These are phyloP conservation scores for Dendroctonus valens DNA, from an alignment of 1,140 invertebrate species.

Conservation along the genomic window DNA sequence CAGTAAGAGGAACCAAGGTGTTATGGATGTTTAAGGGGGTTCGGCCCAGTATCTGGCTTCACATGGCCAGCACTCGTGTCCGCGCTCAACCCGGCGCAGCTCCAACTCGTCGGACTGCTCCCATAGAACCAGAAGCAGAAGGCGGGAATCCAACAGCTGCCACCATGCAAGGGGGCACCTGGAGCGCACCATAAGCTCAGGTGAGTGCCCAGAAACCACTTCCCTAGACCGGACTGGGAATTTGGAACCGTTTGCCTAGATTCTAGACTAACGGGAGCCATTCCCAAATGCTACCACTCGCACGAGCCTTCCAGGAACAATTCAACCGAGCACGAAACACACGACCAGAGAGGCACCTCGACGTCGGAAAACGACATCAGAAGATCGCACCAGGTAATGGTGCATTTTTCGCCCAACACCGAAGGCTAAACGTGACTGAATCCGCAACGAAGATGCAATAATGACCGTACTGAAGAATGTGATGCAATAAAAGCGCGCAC, in stretches of 20 bases:
- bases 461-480: not conserved
- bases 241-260: conserved; percentile 22
- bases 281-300: conserved; percentile 44
- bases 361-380: conserved; percentile 32
- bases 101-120: conserved; percentile 50
- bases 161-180: conserved; percentile 39
- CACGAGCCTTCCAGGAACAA: conserved; percentile 32
- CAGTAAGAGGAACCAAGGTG: no score
- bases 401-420: conserved; percentile 26
- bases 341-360: conserved; percentile 2
- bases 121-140: conserved; percentile 41
- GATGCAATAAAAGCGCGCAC: not conserved
- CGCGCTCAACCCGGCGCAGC: conserved; percentile 33
- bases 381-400: conserved; percentile 32
- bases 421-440: conserved; percentile 1
- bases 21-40: conserved; percentile 15
- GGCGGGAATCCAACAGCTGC: conserved; percentile 36
- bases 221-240: no score
- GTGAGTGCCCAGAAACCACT: not conserved
- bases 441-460: no score
- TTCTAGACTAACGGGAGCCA: conserved; percentile 45
- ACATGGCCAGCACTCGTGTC: conserved; percentile 24
- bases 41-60: conserved; percentile 41
- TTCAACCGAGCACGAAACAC: conserved; percentile 32
- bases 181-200: conserved; percentile 47